Percentiles rank a stretch among this genome's conserved stretches.
phyloP scores from a whole-genome alignment of 2,888 invertebrate genomes.

The Hanleya hanleyi region DNA sequence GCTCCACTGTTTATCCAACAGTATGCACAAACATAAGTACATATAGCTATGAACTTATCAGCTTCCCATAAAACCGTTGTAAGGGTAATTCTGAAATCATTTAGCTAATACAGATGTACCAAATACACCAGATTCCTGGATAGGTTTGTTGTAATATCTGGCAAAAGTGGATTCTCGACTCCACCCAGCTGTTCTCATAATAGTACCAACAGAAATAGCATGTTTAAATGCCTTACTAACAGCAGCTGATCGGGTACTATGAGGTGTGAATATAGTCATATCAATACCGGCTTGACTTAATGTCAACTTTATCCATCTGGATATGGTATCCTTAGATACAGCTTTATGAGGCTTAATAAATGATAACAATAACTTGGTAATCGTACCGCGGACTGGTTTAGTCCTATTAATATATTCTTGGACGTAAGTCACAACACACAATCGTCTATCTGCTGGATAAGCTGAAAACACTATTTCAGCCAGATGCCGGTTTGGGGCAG shows the following conservation, averaged over 20 bases:
- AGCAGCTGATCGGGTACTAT: slow-evolving; percentile 26
- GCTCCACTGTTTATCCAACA: too few species aligned
- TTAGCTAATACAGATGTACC: background rate
- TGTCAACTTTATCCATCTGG: slow-evolving; percentile 27
- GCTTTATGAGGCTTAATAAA: slow-evolving; percentile 23
- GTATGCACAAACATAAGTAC: too few species aligned
- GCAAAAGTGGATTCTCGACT: slow-evolving; percentile 2
- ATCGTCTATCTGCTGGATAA: slow-evolving; percentile 17
- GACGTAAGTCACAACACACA: slow-evolving; percentile 27
- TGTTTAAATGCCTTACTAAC: slow-evolving; percentile 8
- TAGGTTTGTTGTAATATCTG: slow-evolving; percentile 5
- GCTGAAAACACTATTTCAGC: slow-evolving; percentile 6
- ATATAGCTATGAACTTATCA: too few species aligned
- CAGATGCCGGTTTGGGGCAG: slow-evolving; percentile 24
- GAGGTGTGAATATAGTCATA: slow-evolving; percentile 19
- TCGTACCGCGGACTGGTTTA: slow-evolving; percentile 9
- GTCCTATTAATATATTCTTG: slow-evolving; percentile 16
- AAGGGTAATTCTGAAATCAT: too few species aligned
- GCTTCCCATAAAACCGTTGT: too few species aligned
- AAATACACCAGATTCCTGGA: background rate
- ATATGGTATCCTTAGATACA: slow-evolving; percentile 25
- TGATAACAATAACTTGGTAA: slow-evolving; percentile 20
- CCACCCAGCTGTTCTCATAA: slow-evolving; percentile 32
- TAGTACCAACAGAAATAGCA: slow-evolving; percentile 18
- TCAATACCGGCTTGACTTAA: slow-evolving; percentile 27